Evolutionary conservation across 2,113 vertebrate genomes (phyloP).

Genomic region (Saccopteryx leptura): DNA sequence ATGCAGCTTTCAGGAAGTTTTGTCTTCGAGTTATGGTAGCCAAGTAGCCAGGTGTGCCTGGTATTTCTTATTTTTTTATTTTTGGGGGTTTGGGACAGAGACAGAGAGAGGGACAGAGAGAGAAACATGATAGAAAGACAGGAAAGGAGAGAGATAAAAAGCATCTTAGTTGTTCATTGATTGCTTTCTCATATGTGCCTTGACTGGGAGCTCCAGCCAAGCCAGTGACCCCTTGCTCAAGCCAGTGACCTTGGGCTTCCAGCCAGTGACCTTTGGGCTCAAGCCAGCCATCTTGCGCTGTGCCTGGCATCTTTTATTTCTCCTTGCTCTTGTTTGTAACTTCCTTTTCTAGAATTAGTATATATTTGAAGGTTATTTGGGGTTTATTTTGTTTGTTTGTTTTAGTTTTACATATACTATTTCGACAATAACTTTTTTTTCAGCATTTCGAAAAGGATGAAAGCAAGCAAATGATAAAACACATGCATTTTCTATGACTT

Average conservation of each 20-base stretch:
- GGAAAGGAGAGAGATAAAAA: no score
- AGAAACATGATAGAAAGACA: no score
- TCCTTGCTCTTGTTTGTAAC: not conserved
- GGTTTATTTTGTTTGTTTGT: slow-evolving; percentile 16
- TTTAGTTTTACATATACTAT: not conserved
- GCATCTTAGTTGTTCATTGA: no score
- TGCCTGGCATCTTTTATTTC: not conserved
- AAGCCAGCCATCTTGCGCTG: no score
- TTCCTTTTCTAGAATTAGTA: not conserved
- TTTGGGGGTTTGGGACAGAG: no score
- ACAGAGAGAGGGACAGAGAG: no score
- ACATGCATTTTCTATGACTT: slow-evolving; percentile 21
- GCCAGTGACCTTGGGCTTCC: no score
- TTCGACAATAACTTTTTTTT: not conserved
- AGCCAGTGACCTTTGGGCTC: no score
- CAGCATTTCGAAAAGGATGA: slow-evolving; percentile 20
- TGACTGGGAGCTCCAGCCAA: no score
- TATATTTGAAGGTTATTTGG: not conserved
- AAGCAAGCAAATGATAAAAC: slow-evolving; percentile 51
- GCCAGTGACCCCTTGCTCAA: no score
- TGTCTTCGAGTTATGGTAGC: not conserved
- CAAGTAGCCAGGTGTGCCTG: not conserved
- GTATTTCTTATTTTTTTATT: not conserved
- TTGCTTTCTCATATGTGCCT: no score
- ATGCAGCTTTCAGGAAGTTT: not conserved